phyloP scores from a whole-genome alignment of 2,113 vertebrate genomes.

The Antigone vipio region DNA sequence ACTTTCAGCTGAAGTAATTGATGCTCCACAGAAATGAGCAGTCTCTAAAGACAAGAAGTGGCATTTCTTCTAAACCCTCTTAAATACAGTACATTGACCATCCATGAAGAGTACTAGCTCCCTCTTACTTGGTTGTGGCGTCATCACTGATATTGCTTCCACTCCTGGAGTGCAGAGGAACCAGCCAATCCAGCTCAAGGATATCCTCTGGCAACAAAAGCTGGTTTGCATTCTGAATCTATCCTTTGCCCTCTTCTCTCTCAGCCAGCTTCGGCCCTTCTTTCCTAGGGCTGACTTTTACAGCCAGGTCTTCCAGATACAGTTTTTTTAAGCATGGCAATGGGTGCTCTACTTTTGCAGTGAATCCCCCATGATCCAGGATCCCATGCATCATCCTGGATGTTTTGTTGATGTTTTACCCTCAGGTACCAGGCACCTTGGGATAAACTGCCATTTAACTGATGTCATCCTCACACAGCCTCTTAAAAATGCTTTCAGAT shows the following conservation, averaged over 20 bases:
- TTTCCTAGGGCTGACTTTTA: neutral
- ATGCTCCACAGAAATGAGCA: neutral
- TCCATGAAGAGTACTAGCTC: neutral
- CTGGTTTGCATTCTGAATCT: neutral
- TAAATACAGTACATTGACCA: accelerated
- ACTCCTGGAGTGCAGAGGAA: neutral
- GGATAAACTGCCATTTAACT: neutral
- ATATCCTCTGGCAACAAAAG: neutral
- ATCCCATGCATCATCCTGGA: neutral
- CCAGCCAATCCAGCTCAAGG: neutral
- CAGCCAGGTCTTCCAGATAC: neutral
- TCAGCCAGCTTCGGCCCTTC: neutral
- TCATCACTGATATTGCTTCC: neutral
- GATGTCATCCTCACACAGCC: neutral
- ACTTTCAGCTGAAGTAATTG: neutral
- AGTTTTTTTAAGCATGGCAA: neutral
- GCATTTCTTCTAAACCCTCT: neutral
- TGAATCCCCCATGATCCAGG: accelerated
- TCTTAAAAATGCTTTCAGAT: neutral
- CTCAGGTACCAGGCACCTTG: neutral
- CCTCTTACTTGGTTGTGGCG: neutral
- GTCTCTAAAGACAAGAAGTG: neutral
- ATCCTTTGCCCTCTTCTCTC: neutral
- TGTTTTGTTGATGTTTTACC: neutral
- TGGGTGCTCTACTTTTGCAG: neutral